Conservation (phyloP, 2,888 invertebrate species). For the Dryocosmus kuriphilus region DNA sequence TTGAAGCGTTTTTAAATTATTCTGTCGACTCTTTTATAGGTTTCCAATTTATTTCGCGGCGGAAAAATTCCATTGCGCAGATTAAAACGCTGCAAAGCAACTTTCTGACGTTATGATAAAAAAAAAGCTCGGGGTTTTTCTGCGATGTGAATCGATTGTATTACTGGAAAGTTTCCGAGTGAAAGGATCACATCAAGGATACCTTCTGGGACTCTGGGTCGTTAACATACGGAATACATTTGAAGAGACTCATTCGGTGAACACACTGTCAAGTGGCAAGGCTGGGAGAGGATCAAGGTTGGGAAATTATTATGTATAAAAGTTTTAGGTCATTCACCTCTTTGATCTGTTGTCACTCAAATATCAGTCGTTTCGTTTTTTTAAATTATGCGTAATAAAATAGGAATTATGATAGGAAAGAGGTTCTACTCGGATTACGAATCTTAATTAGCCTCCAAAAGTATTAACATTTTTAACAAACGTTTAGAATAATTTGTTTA, state of each 20-base stretch:
- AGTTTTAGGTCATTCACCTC: background rate
- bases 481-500: too few species aligned
- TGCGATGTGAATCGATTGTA: background rate
- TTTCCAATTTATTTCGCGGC: too few species aligned
- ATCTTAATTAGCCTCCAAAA: too few species aligned
- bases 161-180: background rate
- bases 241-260: background rate
- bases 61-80: too few species aligned
- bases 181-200: constrained; percentile 1
- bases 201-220: background rate
- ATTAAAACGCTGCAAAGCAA: too few species aligned
- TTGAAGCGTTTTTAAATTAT: too few species aligned
- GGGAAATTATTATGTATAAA: background rate
- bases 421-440: too few species aligned
- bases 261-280: background rate
- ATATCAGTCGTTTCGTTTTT: background rate
- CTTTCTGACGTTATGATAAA: too few species aligned
- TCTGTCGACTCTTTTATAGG: too few species aligned
- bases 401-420: too few species aligned
- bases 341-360: background rate
- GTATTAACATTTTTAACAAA: too few species aligned
- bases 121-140: too few species aligned
- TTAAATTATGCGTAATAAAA: background rate
- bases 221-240: background rate
- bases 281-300: constrained; percentile 1